Conservation (phyloP, 2,888 invertebrate genomes). For the Drosophila rellima region DNA sequence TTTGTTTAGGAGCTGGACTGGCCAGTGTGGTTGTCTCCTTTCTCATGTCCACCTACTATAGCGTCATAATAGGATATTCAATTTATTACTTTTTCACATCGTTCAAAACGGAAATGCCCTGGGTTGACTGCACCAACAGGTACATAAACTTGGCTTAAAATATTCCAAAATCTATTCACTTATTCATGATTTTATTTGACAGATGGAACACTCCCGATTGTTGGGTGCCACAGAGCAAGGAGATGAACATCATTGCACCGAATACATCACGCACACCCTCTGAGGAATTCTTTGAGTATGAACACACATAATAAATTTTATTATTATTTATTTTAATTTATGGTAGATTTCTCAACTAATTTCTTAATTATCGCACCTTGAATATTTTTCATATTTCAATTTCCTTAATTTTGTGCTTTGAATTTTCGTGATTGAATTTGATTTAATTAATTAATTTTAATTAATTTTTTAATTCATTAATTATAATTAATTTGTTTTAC, state of each 20-base stretch:
- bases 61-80: slow-evolving; percentile 97
- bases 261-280: slow-evolving; percentile 93
- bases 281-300: slow-evolving; percentile 96
- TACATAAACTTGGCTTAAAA: slow-evolving; percentile 68
- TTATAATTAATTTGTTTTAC: no score
- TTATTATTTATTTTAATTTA: no score
- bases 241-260: slow-evolving; percentile 89
- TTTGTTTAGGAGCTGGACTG: slow-evolving; percentile 93
- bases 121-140: slow-evolving; percentile 94
- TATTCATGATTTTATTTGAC: background rate
- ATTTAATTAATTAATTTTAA: no score
- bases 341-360: no score
- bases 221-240: slow-evolving; percentile 90
- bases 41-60: slow-evolving; percentile 97
- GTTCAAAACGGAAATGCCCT: slow-evolving; percentile 94
- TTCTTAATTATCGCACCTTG: no score
- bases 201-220: slow-evolving; percentile 92
- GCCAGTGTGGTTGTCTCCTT: slow-evolving; percentile 98
- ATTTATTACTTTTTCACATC: slow-evolving; percentile 97
- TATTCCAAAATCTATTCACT: background rate
- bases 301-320: background rate
- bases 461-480: no score
- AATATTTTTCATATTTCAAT: no score
- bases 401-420: no score
- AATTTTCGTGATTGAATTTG: no score